A percentile compares a stretch with the other conserved stretches of the same genome.
These are phyloP conservation scores for Euglossa dilemma DNA, from an alignment of 1,140 invertebrate genomes.

Conservation along the genomic window DNA sequence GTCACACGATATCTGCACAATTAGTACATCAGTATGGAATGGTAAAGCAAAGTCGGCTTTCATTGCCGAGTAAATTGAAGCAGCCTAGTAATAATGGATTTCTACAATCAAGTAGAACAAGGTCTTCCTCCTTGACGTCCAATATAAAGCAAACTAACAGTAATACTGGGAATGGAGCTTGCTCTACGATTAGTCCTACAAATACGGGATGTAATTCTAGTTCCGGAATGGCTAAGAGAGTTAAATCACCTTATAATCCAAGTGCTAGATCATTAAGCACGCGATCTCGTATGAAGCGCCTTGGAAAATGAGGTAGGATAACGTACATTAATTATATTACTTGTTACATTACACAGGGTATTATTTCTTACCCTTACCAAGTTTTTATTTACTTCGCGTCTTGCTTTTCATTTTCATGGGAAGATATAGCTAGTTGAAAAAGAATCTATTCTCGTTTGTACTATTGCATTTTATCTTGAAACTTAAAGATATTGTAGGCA, in stretches of 20 bases:
- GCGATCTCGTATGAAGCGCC: conserved; percentile 78
- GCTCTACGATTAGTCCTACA: conserved; percentile 46
- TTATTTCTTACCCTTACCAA: conserved; percentile 48
- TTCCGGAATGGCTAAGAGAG: conserved; percentile 73
- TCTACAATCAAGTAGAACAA: conserved; percentile 60
- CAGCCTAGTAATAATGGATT: conserved; percentile 48
- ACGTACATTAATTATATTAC: conserved; percentile 11
- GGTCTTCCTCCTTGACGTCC: conserved; percentile 57
- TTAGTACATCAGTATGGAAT: conserved; percentile 77
- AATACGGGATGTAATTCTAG: conserved; percentile 53
- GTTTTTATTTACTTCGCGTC: conserved; percentile 30
- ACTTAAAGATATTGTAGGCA: not conserved
- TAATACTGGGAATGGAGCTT: conserved; percentile 55
- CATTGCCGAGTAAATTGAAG: conserved; percentile 72
- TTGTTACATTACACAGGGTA: conserved; percentile 52
- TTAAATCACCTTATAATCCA: conserved; percentile 77
- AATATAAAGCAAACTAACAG: conserved; percentile 64
- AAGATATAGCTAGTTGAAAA: not conserved
- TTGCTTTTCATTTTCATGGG: conserved; percentile 21
- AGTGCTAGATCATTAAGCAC: conserved; percentile 74
- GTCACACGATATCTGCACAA: conserved; percentile 77
- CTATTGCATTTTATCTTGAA: conserved; percentile 31
- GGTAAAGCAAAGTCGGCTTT: conserved; percentile 74
- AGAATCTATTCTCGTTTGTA: not conserved
- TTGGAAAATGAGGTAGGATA: conserved; percentile 75